Evolutionary conservation across 2,888 invertebrate genomes (phyloP), one percentile per base, ranked within the genome.

Genomic region (Papilio demoleus): DNA sequence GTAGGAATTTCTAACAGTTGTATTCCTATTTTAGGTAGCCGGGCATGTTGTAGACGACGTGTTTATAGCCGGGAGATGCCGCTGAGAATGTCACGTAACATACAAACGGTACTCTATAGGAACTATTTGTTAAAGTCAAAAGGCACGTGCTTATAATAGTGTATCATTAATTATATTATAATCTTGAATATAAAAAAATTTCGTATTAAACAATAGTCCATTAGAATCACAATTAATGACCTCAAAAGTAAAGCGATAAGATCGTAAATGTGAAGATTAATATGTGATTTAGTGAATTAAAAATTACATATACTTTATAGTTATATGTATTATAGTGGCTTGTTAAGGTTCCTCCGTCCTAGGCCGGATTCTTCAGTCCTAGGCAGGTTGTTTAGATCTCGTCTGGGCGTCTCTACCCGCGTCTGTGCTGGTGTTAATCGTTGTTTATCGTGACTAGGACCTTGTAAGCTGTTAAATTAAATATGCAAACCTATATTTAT

Each of bases 1-100:
- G 79, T 74, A 73, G 74, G 76, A 77, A 84, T 82, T 84, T 81
- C 80, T 78, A 78, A 79, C 79, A 78, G 80, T 79, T 79, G 77
- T 75, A 78, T 78, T 76, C 74, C 77, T 78, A 80, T 80, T 85
- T 78, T 72, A 78, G 79, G 56, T 64, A 70, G 56, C 58, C 50
- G 65, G 50, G 67, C 63, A 59, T 61, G 62, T 69, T 71, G 66
- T 36, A 47, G 47, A 60, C 60, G 72, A 73, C 71, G 70, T 72
- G 70, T 70, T 74, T 73, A 73, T 71, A 68, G 62, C 62, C 31
- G 40, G 59, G 11, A 36, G 42, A 11, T 36, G 31, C n/a, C 12
- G 14, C 64, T 59, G 11, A 59, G 19, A 56, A 65, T 50, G 34
- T 31, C 60, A 53, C 40, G 38, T 17, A 34, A 58, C 45, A 60